These are phyloP conservation scores for Xestia rhomboidea DNA, from an alignment of 2,888 invertebrate genomes.

Conservation along the genomic window DNA sequence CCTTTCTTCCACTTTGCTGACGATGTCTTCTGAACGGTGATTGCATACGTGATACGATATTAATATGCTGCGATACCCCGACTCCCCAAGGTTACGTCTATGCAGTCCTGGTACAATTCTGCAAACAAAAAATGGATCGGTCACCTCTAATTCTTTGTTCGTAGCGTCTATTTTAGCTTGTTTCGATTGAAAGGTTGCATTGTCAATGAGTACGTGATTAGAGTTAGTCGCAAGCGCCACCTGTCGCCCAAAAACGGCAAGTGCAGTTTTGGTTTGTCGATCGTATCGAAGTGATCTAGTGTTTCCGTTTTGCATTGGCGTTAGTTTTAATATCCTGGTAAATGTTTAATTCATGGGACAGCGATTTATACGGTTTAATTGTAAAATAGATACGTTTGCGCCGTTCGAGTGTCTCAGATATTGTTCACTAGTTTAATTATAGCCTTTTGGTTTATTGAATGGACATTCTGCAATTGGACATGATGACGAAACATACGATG, in stretches of 20 bases:
- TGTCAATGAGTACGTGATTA: slow-evolving; percentile 77
- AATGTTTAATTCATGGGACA: slow-evolving; percentile 65
- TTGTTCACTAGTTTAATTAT: slow-evolving; percentile 46
- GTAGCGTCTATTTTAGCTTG: slow-evolving; percentile 52
- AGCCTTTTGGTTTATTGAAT: slow-evolving; percentile 20
- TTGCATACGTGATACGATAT: slow-evolving; percentile 88
- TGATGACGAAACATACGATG: no score
- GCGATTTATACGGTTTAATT: slow-evolving; percentile 61
- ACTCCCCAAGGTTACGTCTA: slow-evolving; percentile 82
- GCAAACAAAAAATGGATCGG: slow-evolving; percentile 50
- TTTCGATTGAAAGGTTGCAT: slow-evolving; percentile 24
- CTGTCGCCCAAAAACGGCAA: slow-evolving; percentile 79
- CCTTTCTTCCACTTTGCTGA: slow-evolving; percentile 89
- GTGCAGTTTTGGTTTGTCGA: slow-evolving; percentile 70
- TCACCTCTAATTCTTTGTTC: slow-evolving; percentile 50
- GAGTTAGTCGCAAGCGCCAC: slow-evolving; percentile 77
- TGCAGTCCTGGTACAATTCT: slow-evolving; percentile 73
- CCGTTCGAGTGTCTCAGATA: slow-evolving; percentile 48
- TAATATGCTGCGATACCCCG: slow-evolving; percentile 86
- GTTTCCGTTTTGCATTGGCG: slow-evolving; percentile 65
- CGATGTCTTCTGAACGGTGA: slow-evolving; percentile 87
- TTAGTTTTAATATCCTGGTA: slow-evolving; percentile 63
- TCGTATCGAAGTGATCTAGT: slow-evolving; percentile 65
- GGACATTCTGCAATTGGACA: slow-evolving; percentile 3
- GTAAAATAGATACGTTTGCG: slow-evolving; percentile 53